Base-by-base conservation (phyloP, 1,140 invertebrate genomes). In the Zeugodacus cucurbitae region DNA sequence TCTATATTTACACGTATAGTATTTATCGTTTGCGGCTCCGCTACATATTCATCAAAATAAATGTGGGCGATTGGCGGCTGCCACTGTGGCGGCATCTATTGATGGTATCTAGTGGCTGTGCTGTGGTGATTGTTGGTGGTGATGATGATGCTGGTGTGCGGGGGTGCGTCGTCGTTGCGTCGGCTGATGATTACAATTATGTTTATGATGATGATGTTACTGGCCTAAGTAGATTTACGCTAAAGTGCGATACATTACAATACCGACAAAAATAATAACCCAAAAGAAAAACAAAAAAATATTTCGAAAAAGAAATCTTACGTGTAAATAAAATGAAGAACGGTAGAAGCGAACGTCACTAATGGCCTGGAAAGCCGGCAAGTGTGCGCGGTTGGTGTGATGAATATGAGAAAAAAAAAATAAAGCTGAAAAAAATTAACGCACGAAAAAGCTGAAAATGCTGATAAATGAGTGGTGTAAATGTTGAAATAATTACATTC, bases 381-480 rank as follows among this genome's bases (percentile, higher is more conserved):
- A 82, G 74, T 82, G 74, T 82, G 74, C n/a, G 44, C 74, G 74
- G n/a, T 29, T 26, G 26, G 37, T 82, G 41, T 82, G 22, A 82
- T 48, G 48, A 82, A n/a, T 17, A 37, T 8, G 3, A 34, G 8
- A 48, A n/a, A 32, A 59, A 58, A 86, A 37, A 37, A 3, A 26
- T 14, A 37, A 34, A 11, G 26, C 8, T 10, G 11, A 44, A 82
- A 82, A 44, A 26, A 82, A 44, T 32, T 57, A 54, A 29, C 14
- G n/a, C 6, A 8, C 32, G 58, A 86, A 59, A 86, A 57, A 57
- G 48, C 3, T 86, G 87, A 78, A 89, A 89, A 89, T 89, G 57
- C 87, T 89, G 88, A 89, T 89, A 89, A 89, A 89, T 89, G 88
- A 89, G 88, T 74, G 34, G 54, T 64, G 87, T 89, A 89, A 89